Conservation (phyloP, 2,888 invertebrate genomes). For the Pycnomerus fuliginosus region DNA sequence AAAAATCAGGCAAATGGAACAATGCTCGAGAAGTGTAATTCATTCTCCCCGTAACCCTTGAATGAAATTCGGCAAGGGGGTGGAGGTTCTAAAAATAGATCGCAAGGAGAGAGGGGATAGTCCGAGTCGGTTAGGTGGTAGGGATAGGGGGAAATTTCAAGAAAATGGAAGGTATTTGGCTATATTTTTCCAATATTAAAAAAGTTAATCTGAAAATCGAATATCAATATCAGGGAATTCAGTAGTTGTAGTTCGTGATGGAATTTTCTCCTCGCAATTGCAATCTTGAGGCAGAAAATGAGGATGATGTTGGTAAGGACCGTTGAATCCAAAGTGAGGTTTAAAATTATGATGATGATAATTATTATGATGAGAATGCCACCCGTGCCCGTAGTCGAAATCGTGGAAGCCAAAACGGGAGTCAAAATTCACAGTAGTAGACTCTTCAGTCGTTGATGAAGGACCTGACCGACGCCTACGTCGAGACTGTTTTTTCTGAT, state of each 20-base stretch:
- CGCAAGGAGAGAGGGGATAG: slow-evolving; percentile 11
- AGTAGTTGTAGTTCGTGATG: no score
- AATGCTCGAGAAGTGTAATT: slow-evolving; percentile 3
- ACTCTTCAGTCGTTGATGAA: no score
- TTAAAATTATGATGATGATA: no score
- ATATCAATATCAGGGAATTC: slow-evolving; percentile 16
- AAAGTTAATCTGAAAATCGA: slow-evolving; percentile 9
- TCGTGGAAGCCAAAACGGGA: no score
- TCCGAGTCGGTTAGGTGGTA: neutral
- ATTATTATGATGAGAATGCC: no score
- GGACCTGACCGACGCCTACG: no score
- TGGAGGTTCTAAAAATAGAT: slow-evolving; percentile 27
- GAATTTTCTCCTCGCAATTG: no score
- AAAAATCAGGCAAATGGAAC: no score
- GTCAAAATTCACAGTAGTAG: no score
- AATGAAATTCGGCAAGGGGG: slow-evolving; percentile 24
- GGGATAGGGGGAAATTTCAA: neutral
- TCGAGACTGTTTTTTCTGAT: neutral
- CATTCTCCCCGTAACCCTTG: slow-evolving; percentile 18
- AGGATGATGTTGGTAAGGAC: no score
- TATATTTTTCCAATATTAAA: slow-evolving; percentile 2
- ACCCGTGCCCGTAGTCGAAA: no score
- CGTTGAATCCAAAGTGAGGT: neutral
- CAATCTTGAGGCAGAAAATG: no score
- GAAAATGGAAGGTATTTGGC: neutral